Conservation (phyloP, 2,113 vertebrate species). For the Asarcornis scutulata region DNA sequence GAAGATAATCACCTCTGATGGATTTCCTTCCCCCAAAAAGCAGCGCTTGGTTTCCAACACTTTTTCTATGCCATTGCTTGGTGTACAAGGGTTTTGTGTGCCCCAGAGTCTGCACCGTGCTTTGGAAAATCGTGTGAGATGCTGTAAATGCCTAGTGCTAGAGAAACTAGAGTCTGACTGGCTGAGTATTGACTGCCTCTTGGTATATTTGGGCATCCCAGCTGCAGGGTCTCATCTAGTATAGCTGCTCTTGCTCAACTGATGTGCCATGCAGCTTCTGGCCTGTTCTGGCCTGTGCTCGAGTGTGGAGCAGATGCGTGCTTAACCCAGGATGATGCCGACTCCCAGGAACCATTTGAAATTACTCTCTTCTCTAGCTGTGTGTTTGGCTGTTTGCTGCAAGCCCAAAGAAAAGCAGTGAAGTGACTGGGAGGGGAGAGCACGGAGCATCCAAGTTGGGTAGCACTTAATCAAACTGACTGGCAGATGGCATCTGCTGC, state of each 20-base stretch:
- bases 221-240: neutral
- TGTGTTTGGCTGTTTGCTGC: neutral
- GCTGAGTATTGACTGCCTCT: neutral
- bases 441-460: neutral
- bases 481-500: slow-evolving; percentile 48
- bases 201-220: neutral
- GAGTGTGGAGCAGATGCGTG: rapidly evolving
- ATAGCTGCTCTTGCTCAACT: neutral
- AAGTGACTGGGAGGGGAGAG: neutral
- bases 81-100: neutral
- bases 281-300: neutral
- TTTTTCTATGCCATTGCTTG: neutral
- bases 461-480: neutral
- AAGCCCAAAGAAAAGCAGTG: neutral
- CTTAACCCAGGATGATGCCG: neutral
- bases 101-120: neutral
- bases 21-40: neutral
- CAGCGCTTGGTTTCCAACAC: neutral
- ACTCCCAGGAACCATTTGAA: neutral
- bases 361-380: neutral
- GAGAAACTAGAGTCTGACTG: neutral
- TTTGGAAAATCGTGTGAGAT: neutral
- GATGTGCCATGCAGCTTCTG: neutral
- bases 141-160: neutral
- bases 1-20: neutral